Percentiles rank a stretch among this genome's conserved stretches.
phyloP scores from a whole-genome alignment of 1,140 invertebrate species.

The Muscidifurax raptorellus region DNA sequence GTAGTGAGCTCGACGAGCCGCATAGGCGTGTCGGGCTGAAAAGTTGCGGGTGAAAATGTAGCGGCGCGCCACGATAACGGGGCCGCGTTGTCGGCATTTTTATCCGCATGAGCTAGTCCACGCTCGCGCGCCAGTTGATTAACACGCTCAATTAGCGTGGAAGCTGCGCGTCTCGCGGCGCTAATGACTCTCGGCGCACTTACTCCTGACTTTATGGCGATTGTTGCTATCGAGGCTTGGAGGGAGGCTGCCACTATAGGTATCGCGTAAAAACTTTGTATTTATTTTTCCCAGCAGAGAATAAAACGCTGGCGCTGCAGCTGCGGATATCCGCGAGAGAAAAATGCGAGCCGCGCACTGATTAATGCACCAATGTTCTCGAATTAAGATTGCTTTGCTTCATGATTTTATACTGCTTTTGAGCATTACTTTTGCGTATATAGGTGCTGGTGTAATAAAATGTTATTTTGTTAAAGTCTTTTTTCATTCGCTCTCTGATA shows the following conservation, averaged over 20 bases:
- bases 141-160: conserved; percentile 30
- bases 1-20: background rate
- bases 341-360: background rate
- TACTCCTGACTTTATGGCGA: background rate
- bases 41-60: conserved; percentile 16
- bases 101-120: background rate
- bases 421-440: too few species aligned
- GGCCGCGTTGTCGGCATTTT: background rate
- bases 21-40: background rate
- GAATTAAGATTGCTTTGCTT: background rate
- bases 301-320: background rate
- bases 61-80: conserved; percentile 2
- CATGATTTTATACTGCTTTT: background rate
- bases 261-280: background rate
- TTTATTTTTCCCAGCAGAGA: background rate
- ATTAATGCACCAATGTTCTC: background rate
- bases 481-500: too few species aligned
- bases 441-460: too few species aligned
- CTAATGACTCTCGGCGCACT: conserved; percentile 19
- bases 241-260: background rate
- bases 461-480: too few species aligned
- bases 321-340: background rate
- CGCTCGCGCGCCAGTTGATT: conserved; percentile 4
- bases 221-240: background rate
- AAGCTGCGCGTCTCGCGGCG: background rate